Base-by-base conservation (phyloP, 2,797 vertebrate genomes). In the Karalla daura region DNA sequence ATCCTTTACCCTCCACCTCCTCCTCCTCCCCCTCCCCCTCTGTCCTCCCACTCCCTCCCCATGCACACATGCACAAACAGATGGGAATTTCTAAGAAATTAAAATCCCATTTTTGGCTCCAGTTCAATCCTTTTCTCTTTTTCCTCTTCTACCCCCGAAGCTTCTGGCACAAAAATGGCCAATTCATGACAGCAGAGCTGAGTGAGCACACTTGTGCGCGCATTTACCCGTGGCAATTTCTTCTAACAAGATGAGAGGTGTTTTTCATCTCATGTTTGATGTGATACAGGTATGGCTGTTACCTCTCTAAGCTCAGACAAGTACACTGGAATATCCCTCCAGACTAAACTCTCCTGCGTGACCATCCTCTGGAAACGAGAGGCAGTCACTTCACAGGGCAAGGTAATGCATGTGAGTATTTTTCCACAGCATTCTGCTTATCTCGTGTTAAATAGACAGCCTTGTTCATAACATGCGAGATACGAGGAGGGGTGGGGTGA, bases 21-120 rank as follows among this genome's bases (percentile, higher is more conserved):
- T 28, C 52, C 67, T 15, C 10, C 51, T 41, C 60, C 56, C 51
- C 40, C 49, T n/a, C 54, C 54, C 49, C 32, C 32, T 55, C 67
- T 15, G 12, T 54, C 45, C 60, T 60, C 51, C 40, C 49, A 36
- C 76, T 68, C 75, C 62, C 47, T 45, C 39, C 47, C 47, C 39
- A 24, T 52, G 59, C 63, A 66, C 69, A 73, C 64, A 78, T 73
- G 54, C 77, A 79, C 75, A 84, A 76, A 87, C 88, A 89, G 81
- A 92, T 88, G 81, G 81, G 90, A 80, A 80, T 91, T 89, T 88
- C 74, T 60, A 63, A 78, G 66, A 91, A 89, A 91, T 90, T 89
- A 85, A 86, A 91, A 92, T 81, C 85, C 80, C 61, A 54, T 81
- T 88, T 90, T 89, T 91, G 90, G 81, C 86, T 80, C 0, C 0